phyloP scores from a whole-genome alignment of 2,888 invertebrate species.

The Amblyteles armatorius region DNA sequence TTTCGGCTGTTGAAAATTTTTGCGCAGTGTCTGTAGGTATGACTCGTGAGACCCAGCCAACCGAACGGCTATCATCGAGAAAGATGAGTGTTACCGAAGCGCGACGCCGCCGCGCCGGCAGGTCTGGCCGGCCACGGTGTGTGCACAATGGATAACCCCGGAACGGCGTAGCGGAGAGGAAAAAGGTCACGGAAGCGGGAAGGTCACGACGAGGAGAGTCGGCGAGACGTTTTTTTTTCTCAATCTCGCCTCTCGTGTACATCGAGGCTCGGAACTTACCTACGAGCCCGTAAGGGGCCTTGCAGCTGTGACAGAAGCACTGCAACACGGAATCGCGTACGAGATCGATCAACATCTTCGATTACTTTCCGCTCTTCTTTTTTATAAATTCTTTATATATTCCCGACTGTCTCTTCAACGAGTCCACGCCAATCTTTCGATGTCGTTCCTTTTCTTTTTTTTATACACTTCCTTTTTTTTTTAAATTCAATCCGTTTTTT shows the following conservation, averaged over 20 bases:
- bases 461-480: background rate
- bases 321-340: constrained; percentile 96
- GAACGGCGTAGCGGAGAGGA: constrained; percentile 26
- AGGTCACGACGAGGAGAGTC: constrained; percentile 38
- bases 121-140: constrained; percentile 26
- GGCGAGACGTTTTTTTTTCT: background rate
- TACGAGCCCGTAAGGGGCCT: constrained; percentile 88
- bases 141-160: constrained; percentile 13
- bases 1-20: constrained; percentile 25
- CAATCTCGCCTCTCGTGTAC: constrained; percentile 17
- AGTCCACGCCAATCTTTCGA: constrained; percentile 37
- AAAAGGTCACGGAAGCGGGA: constrained; percentile 49
- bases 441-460: background rate
- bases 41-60: too few species aligned
- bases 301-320: constrained; percentile 97
- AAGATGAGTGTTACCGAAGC: background rate
- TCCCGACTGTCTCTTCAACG: constrained; percentile 7
- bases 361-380: constrained; percentile 23
- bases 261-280: constrained; percentile 78
- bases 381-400: constrained; percentile 8
- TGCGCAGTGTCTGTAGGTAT: background rate
- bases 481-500: background rate
- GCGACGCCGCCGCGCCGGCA: constrained; percentile 1
- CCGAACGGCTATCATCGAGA: background rate
- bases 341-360: constrained; percentile 93